Percentiles rank a stretch among this genome's conserved stretches.
Conservation (phyloP, 2,113 vertebrate genomes). For the Phyllostomus discolor region DNA sequence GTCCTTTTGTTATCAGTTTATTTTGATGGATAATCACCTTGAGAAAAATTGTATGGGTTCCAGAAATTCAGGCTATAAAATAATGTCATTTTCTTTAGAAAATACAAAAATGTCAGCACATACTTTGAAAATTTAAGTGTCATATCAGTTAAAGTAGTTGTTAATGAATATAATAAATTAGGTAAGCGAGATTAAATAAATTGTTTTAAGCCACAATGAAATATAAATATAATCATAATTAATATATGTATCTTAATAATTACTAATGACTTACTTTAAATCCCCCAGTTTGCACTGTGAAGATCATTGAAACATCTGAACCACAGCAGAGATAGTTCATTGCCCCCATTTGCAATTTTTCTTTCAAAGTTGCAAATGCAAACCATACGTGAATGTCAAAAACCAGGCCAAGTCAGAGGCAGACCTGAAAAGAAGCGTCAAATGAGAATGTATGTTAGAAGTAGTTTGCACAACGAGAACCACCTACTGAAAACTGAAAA, state of each 20-base stretch:
- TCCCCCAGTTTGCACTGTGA: background rate
- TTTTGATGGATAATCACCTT: background rate
- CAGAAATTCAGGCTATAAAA: background rate
- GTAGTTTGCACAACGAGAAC: background rate
- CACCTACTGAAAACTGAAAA: background rate
- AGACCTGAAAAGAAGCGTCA: background rate
- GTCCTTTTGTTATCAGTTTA: background rate
- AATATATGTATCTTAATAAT: background rate
- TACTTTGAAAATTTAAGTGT: background rate
- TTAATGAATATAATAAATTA: slow-evolving; percentile 2
- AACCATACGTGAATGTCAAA: background rate
- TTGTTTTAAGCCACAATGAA: slow-evolving; percentile 10
- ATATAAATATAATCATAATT: slow-evolving; percentile 14
- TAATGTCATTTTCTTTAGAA: background rate
- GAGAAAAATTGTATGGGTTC: background rate
- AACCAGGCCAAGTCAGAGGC: background rate
- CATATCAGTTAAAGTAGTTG: background rate
- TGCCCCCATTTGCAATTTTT: background rate
- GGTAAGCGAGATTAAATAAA: background rate
- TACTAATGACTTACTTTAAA: background rate
- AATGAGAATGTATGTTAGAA: background rate
- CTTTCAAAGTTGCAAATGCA: background rate
- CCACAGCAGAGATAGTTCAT: background rate
- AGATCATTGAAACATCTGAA: background rate
- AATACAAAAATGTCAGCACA: background rate